Percentiles rank a stretch among this genome's conserved stretches.
Conservation (phyloP, 2,113 vertebrate species). For the Caranx melampygus region DNA sequence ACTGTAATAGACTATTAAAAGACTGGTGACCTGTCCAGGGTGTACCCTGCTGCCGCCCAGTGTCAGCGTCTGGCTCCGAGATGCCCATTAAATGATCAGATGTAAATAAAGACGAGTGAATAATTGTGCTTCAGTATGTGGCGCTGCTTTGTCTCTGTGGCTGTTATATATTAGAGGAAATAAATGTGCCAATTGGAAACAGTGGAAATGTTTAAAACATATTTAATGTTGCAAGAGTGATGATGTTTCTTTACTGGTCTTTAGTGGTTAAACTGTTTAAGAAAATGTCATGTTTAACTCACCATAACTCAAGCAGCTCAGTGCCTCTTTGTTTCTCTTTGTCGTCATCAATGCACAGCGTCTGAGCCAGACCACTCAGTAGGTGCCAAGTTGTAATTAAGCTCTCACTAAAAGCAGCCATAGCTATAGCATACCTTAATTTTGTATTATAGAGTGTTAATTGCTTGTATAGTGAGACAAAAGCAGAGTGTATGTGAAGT, state of each 20-base stretch:
- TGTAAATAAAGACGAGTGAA: neutral
- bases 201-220: slow-evolving; percentile 12
- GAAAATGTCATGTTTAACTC: slow-evolving; percentile 25
- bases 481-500: neutral
- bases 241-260: neutral
- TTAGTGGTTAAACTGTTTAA: slow-evolving; percentile 11
- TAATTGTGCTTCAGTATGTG: neutral
- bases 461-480: neutral
- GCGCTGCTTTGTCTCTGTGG: slow-evolving; percentile 12
- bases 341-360: slow-evolving; percentile 5
- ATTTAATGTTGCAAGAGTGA: neutral
- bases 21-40: too few relatives aligned
- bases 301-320: neutral
- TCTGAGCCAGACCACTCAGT: slow-evolving; percentile 27
- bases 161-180: neutral
- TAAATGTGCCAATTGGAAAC: neutral
- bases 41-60: too few relatives aligned
- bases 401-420: slow-evolving; percentile 1
- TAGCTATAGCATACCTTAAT: neutral
- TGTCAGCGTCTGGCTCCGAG: neutral
- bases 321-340: slow-evolving; percentile 25
- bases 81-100: neutral
- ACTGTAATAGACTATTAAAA: too few relatives aligned
- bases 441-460: neutral
- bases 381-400: slow-evolving; percentile 30